Conservation (phyloP, 1,140 invertebrate species). For the Bursaphelenchus mucronatus region DNA sequence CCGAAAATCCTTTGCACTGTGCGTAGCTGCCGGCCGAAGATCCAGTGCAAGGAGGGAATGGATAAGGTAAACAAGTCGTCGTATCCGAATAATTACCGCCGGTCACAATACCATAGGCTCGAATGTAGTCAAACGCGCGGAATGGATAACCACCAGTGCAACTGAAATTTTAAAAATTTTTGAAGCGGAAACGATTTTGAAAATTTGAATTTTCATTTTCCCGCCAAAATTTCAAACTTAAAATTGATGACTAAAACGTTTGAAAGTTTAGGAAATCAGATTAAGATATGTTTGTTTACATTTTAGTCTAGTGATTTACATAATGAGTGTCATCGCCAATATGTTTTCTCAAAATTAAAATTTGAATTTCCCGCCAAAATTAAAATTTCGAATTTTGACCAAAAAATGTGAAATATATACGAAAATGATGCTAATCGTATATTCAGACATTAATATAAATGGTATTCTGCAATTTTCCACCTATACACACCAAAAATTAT, state of each 20-base stretch:
- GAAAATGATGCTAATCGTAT: no score
- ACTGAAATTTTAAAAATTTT: slow-evolving; percentile 65
- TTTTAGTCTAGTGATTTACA: neutral
- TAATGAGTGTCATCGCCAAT: neutral
- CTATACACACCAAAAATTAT: no score
- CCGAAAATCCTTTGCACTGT: neutral
- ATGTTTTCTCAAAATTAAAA: no score
- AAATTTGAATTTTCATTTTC: neutral
- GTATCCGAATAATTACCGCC: slow-evolving; percentile 73
- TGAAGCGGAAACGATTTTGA: no score
- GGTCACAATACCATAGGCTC: slow-evolving; percentile 67
- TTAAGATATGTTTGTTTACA: neutral
- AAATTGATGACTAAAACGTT: neutral
- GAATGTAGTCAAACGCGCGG: slow-evolving; percentile 65
- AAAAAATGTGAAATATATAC: no score
- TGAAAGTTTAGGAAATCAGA: neutral
- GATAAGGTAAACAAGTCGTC: slow-evolving; percentile 69
- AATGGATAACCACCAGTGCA: slow-evolving; percentile 64
- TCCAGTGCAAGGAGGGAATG: slow-evolving; percentile 1
- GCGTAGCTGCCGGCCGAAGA: no score
- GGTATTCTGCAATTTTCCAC: neutral
- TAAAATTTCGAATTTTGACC: slow-evolving; percentile 6
- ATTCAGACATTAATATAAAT: no score
- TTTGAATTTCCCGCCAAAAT: neutral
- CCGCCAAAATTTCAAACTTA: neutral